Conservation (phyloP, 2,797 vertebrate species). For the Gallinago stenura region DNA sequence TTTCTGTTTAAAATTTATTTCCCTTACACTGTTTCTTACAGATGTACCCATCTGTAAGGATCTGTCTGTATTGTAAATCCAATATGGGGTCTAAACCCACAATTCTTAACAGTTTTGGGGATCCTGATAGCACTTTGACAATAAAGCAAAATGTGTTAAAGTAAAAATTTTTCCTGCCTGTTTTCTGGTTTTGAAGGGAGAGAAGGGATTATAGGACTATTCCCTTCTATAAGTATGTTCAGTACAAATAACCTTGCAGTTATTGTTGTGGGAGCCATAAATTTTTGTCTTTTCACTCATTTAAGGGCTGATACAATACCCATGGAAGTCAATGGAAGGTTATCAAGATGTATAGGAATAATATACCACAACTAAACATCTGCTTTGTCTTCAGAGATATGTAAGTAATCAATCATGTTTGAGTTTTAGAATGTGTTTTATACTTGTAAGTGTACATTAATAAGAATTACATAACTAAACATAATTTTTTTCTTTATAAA, state of each 20-base stretch:
- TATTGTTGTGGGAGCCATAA: not conserved
- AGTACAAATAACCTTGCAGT: not conserved
- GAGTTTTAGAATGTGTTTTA: not conserved
- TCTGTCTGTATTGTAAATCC: not conserved
- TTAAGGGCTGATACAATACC: not conserved
- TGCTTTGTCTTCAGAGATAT: not conserved
- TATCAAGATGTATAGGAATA: slow-evolving; percentile 5
- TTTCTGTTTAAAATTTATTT: not conserved
- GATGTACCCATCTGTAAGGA: not conserved
- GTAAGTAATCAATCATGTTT: not conserved
- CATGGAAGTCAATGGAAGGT: not conserved
- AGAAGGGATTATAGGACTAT: not conserved
- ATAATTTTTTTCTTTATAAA: not conserved
- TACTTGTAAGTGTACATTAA: not conserved
- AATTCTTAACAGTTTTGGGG: not conserved
- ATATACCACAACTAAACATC: not conserved
- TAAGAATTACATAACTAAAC: not conserved
- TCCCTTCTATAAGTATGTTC: not conserved
- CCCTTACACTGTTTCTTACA: not conserved
- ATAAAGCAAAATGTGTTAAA: not conserved
- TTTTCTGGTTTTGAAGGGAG: not conserved
- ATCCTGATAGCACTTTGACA: not conserved
- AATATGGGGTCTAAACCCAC: not conserved
- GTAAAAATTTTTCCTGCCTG: not conserved
- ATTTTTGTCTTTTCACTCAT: not conserved